Conservation (phyloP, 35 echinoderm and acorn worm species). For the Ophioderma brevispina region DNA sequence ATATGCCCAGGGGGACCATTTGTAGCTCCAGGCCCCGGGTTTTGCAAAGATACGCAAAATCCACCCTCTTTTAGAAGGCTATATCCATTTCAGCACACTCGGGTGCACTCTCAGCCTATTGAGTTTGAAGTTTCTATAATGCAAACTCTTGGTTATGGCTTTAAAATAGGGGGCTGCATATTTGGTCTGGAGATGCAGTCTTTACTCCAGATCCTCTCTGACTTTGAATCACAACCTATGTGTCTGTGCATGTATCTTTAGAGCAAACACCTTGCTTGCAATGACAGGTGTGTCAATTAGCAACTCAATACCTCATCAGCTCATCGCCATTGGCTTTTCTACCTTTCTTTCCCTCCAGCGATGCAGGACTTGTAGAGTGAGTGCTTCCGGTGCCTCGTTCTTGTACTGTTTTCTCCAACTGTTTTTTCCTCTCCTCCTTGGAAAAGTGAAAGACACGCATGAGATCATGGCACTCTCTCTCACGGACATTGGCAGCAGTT, state of each 20-base stretch:
- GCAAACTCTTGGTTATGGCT: too few relatives aligned
- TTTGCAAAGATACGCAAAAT: too few relatives aligned
- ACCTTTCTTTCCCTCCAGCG: constrained; percentile 62
- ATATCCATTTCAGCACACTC: too few relatives aligned
- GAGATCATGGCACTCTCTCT: constrained; percentile 87
- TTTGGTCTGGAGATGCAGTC: too few relatives aligned
- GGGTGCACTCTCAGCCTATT: too few relatives aligned
- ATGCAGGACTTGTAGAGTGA: constrained; percentile 49
- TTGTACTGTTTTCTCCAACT: constrained; percentile 69
- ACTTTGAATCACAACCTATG: constrained; percentile 75
- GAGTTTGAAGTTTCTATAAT: too few relatives aligned
- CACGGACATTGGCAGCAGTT: constrained; percentile 79
- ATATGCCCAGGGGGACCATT: too few relatives aligned
- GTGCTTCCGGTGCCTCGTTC: constrained; percentile 62
- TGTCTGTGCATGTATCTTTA: constrained; percentile 79
- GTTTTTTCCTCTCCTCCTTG: constrained; percentile 69
- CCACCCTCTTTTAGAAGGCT: too few relatives aligned
- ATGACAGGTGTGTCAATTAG: constrained; percentile 88
- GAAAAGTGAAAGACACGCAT: constrained; percentile 95
- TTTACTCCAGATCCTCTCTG: too few relatives aligned
- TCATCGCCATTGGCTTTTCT: constrained; percentile 56
- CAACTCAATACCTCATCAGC: constrained; percentile 71
- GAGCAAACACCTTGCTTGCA: constrained; percentile 55
- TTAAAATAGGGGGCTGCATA: too few relatives aligned
- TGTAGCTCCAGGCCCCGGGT: too few relatives aligned